Percentiles rank a stretch among this genome's conserved stretches.
phyloP scores from a whole-genome alignment of 1,140 invertebrate genomes.

The Drosophila ironensis region DNA sequence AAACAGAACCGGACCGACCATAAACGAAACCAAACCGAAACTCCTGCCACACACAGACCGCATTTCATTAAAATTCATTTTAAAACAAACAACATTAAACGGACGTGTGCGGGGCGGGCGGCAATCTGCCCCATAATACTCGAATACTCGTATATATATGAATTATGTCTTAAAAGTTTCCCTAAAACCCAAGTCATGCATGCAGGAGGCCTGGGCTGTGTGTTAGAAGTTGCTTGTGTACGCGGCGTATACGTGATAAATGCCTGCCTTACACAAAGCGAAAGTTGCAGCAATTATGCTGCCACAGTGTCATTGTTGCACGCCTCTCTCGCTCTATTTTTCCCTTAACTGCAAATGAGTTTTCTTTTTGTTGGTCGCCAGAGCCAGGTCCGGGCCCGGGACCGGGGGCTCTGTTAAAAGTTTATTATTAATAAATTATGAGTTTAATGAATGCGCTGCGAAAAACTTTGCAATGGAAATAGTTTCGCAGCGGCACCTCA shows the following conservation, averaged over 20 bases:
- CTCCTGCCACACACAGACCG: slow-evolving; percentile 16
- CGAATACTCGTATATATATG: slow-evolving; percentile 24
- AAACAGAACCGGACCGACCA: slow-evolving; percentile 12
- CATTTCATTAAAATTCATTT: slow-evolving; percentile 39
- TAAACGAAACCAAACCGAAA: slow-evolving; percentile 42
- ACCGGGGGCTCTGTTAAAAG: slow-evolving; percentile 57
- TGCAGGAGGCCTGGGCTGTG: slow-evolving; percentile 2
- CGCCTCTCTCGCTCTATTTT: background rate
- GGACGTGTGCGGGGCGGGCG: background rate
- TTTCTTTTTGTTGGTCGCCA: slow-evolving; percentile 49
- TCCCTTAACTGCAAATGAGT: slow-evolving; percentile 47
- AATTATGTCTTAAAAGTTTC: slow-evolving; percentile 41
- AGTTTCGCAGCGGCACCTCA: slow-evolving; percentile 66
- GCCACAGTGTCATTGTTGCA: slow-evolving; percentile 54
- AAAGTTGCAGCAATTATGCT: slow-evolving; percentile 50
- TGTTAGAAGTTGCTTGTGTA: slow-evolving; percentile 9
- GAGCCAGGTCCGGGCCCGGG: slow-evolving; percentile 7
- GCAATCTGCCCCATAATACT: background rate
- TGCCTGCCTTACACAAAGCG: slow-evolving; percentile 25
- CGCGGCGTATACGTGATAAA: slow-evolving; percentile 49
- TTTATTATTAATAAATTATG: slow-evolving; percentile 79
- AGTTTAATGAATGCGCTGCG: slow-evolving; percentile 55
- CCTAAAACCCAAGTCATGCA: slow-evolving; percentile 13
- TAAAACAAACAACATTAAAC: slow-evolving; percentile 17
- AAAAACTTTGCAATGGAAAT: slow-evolving; percentile 74